These are phyloP conservation scores for Dicaeum eximium DNA, from an alignment of 2,113 vertebrate species.

Conservation along the genomic window DNA sequence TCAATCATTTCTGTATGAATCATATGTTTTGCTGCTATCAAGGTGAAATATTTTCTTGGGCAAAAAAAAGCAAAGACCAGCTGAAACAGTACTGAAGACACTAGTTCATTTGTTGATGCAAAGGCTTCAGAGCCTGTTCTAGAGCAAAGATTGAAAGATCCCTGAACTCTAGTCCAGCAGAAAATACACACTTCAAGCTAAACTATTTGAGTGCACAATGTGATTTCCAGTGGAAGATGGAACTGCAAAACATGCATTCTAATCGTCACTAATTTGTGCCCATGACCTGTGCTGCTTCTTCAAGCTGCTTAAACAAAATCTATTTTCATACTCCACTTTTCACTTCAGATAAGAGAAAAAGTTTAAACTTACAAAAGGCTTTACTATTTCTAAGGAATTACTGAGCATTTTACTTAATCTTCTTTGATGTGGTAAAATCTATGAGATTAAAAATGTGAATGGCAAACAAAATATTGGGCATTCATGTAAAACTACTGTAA, in stretches of 20 bases:
- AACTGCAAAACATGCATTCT: not conserved
- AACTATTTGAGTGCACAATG: not conserved
- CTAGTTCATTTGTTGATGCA: not conserved
- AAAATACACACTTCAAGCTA: not conserved
- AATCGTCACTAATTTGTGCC: not conserved
- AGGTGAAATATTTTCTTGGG: not conserved
- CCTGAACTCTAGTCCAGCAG: not conserved
- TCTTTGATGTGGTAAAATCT: not conserved
- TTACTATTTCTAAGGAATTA: not conserved
- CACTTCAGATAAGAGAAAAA: not conserved
- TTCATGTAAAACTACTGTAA: not conserved
- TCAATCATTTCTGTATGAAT: not conserved
- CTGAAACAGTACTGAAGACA: not conserved
- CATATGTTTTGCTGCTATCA: not conserved
- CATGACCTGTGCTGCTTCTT: not conserved
- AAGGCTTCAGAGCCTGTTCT: not conserved
- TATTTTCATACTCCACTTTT: not conserved
- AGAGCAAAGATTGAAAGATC: not conserved
- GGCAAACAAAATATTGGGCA: not conserved
- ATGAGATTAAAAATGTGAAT: not conserved
- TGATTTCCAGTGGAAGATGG: not conserved
- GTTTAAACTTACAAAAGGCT: not conserved
- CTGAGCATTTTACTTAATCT: not conserved
- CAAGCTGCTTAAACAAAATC: not conserved
- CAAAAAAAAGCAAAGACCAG: not conserved